Base-by-base conservation (phyloP, 2,888 invertebrate species). In the Agonopterix alstromeriana region DNA sequence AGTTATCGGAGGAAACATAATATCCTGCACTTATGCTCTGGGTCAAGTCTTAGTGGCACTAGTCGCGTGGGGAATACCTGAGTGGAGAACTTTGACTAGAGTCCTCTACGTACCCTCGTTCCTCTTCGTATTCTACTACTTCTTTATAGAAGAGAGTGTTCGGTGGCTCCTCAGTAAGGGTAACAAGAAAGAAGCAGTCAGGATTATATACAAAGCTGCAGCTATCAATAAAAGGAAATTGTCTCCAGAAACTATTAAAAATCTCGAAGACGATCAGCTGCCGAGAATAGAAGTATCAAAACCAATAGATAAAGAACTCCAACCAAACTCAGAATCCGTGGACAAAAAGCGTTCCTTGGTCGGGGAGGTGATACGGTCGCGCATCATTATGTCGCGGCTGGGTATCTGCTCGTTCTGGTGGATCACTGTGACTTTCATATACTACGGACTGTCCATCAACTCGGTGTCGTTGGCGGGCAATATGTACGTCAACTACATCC, bases 391-490 rank as follows among this genome's bases (percentile, higher is more conserved):
- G 52, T 62, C 84, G 0, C 82, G 93, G 36, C 83, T 68, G 43
- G 58, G 89, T 1, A 92, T 92, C 46, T 94, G 94, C 56, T 93
- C 93, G n/a, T 91, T 94, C 58, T 94, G 94, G 92, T 95, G 95
- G 95, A 91, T 94, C 10, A 93, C 94, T 0, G 92, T 93, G 61
- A 93, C 94, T 0, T 92, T 95, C 54, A 92, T 95, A 11, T 96
- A 94, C 73, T 95, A 95, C 64, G 96, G 96, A 0, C 77, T 96
- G 36, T 94, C 94, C 0, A 88, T 96, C 48, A 95, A 94, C 76
- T 93, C 95, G 0, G 94, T 94, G 2, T 90, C 93, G 0, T 77
- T 96, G 45, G 92, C 91, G 12, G 95, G 95, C 1, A 92, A 95
- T 70, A 92, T 92, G 61, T 95, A 95, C 70, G 73, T 94, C n/a